Evolutionary conservation across 1,140 invertebrate species (phyloP).

Genomic region (Conopomorpha cramerella): DNA sequence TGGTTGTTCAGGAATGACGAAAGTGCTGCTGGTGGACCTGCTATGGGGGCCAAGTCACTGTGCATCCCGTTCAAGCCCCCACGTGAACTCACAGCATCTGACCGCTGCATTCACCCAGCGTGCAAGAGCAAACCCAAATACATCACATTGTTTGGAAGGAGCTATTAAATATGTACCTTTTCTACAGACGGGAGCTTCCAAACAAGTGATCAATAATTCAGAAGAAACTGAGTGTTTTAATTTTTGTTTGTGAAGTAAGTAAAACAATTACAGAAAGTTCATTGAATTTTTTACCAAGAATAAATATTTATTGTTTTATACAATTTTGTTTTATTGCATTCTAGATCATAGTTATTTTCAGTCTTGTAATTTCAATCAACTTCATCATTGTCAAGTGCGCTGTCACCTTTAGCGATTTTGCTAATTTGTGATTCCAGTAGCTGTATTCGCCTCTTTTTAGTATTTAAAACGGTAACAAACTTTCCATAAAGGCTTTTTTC

Average conservation of each 20-base stretch:
- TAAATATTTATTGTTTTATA: background rate
- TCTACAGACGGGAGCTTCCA: too few species aligned
- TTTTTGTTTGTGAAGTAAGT: background rate
- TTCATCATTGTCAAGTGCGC: background rate
- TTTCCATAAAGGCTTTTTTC: constrained; percentile 31
- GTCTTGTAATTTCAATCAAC: background rate
- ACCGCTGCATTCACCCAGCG: constrained; percentile 87
- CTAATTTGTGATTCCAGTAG: constrained; percentile 16
- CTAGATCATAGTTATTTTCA: background rate
- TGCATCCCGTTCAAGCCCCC: constrained; percentile 96
- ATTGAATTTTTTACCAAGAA: background rate
- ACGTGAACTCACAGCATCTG: constrained; percentile 54
- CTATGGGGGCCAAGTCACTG: constrained; percentile 98
- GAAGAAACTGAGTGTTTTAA: background rate
- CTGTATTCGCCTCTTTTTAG: constrained; percentile 34
- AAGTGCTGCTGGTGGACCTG: constrained; percentile 62
- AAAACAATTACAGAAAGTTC: background rate
- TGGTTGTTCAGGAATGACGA: constrained; percentile 33
- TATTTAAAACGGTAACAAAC: constrained; percentile 35
- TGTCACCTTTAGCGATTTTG: background rate
- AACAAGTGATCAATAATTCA: too few species aligned
- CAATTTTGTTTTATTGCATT: background rate
- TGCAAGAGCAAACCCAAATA: constrained; percentile 81
- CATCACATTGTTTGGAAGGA: constrained; percentile 95
- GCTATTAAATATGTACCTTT: constrained; percentile 75